These are phyloP conservation scores for Calliopum simillimum DNA, from an alignment of 2,888 invertebrate species.

Conservation along the genomic window DNA sequence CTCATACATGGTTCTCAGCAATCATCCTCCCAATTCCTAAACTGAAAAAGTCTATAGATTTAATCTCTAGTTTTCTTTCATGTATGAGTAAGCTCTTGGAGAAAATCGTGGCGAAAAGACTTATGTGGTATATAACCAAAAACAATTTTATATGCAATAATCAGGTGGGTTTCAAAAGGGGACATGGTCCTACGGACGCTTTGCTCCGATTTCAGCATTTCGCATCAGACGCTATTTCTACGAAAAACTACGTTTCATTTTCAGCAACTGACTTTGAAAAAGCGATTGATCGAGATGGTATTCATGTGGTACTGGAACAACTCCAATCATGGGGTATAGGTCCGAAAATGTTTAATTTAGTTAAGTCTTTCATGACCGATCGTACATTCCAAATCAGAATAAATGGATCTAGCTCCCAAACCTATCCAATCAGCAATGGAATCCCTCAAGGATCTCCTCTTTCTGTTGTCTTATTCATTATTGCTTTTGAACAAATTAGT, in stretches of 20 bases:
- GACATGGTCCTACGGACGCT: slow-evolving; percentile 22
- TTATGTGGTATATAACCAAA: slow-evolving; percentile 26
- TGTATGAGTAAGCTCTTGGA: slow-evolving; percentile 32
- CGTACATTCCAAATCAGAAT: too few relatives aligned
- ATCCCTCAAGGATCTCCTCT: too few relatives aligned
- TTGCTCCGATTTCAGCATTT: slow-evolving; percentile 17
- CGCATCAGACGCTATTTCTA: slow-evolving; percentile 17
- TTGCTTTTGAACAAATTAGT: too few relatives aligned
- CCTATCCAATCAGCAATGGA: too few relatives aligned
- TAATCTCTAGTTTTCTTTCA: slow-evolving; percentile 20
- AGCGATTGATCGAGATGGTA: too few relatives aligned
- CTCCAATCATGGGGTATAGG: too few relatives aligned
- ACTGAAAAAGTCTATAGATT: background rate
- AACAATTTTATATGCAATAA: slow-evolving; percentile 25
- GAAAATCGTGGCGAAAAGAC: slow-evolving; percentile 26
- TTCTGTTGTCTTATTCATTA: too few relatives aligned
- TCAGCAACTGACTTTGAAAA: slow-evolving; percentile 26
- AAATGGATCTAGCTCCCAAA: too few relatives aligned
- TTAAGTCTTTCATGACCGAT: too few relatives aligned
- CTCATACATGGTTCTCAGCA: slow-evolving; percentile 24
- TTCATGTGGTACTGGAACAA: too few relatives aligned
- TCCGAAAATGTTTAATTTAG: too few relatives aligned
- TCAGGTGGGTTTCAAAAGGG: slow-evolving; percentile 29
- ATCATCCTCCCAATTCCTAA: slow-evolving; percentile 30
- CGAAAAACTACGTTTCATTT: slow-evolving; percentile 33